phyloP scores from a whole-genome alignment of 2,113 vertebrate species.

The Corydoras sp. region DNA sequence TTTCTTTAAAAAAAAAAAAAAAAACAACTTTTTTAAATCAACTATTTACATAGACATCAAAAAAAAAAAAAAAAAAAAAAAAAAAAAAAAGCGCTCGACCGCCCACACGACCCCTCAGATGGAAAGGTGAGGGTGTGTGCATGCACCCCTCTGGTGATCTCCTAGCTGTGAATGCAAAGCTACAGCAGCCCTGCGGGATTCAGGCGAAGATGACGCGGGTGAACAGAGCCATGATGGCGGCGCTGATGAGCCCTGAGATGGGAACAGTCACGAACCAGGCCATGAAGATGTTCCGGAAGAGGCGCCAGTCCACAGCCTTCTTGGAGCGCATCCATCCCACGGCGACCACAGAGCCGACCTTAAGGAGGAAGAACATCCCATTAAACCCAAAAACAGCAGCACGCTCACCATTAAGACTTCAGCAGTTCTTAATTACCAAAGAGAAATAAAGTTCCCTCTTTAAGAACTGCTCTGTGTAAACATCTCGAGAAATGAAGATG shows the following conservation, averaged over 20 bases:
- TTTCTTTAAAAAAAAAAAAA: slow-evolving; percentile 14
- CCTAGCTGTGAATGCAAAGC: slow-evolving; percentile 28
- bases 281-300: slow-evolving; percentile 97
- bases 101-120: no score
- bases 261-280: slow-evolving; percentile 98
- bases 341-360: slow-evolving; percentile 94
- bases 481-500: no score
- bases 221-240: slow-evolving; percentile 91
- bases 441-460: no score
- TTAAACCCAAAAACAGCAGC: neutral
- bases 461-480: no score
- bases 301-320: slow-evolving; percentile 92
- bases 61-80: slow-evolving; percentile 45
- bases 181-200: slow-evolving; percentile 1
- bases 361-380: neutral
- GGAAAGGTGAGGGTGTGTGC: neutral
- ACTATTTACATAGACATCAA: slow-evolving; percentile 51
- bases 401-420: neutral
- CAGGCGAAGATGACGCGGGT: slow-evolving; percentile 54
- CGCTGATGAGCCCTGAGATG: slow-evolving; percentile 90
- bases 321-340: slow-evolving; percentile 93
- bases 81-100: slow-evolving; percentile 3
- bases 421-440: no score
- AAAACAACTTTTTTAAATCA: no score
- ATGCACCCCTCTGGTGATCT: neutral